phyloP scores from a whole-genome alignment of 2,888 invertebrate species.

The Hyppa rectilinea region DNA sequence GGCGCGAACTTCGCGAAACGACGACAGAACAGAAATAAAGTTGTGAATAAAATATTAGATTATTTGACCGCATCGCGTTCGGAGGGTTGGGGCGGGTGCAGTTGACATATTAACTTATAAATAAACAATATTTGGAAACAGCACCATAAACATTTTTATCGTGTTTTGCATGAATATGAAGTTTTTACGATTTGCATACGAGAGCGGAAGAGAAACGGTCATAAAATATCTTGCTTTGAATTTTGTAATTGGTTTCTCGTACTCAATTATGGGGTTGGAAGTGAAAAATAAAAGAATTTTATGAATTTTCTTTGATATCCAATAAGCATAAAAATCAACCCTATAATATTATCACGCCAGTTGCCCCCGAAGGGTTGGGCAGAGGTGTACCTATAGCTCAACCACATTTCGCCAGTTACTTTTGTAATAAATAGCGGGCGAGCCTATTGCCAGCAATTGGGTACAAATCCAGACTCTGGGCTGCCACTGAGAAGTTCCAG shows the following conservation, averaged over 20 bases:
- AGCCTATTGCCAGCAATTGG: neutral
- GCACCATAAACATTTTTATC: constrained; percentile 55
- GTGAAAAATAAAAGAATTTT: neutral
- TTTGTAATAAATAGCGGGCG: neutral
- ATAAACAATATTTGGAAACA: constrained; percentile 58
- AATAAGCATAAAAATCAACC: neutral
- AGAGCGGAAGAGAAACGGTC: neutral
- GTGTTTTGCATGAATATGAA: constrained; percentile 49
- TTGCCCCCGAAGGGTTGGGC: neutral
- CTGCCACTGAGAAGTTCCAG: neutral
- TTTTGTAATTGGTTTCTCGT: constrained; percentile 11
- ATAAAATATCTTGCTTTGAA: constrained; percentile 15
- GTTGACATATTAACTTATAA: constrained; percentile 66
- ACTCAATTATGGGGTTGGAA: neutral
- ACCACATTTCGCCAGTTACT: neutral
- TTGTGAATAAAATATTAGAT: constrained; percentile 76
- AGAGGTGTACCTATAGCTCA: neutral
- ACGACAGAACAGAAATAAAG: constrained; percentile 70
- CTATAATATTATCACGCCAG: neutral
- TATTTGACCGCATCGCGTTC: constrained; percentile 70
- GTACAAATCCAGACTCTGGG: neutral
- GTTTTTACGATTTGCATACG: constrained; percentile 35
- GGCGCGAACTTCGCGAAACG: constrained; percentile 60
- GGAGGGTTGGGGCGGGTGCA: constrained; percentile 63
- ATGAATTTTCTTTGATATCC: neutral